Evolutionary conservation across 2,113 vertebrate species (phyloP), one percentile per base, ranked within the genome.

Genomic region (Arothron firmamentum): DNA sequence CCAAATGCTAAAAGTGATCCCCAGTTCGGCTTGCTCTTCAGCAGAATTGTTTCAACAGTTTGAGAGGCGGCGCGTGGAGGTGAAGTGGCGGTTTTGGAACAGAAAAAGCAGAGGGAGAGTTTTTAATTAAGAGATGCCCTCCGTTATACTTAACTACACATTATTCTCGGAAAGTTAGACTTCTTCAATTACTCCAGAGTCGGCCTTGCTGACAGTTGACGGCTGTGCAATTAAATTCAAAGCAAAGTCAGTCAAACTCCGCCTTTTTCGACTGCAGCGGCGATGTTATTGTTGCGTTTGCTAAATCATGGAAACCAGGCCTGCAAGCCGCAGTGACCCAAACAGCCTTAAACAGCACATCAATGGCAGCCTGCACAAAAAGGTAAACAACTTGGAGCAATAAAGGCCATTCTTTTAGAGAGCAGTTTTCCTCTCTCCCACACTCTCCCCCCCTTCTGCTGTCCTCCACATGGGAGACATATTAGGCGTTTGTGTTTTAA

Each of bases 401-500:
- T 85, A 79, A 85, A 88, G 77, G 81, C 79, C 59, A 65, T 78
- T 78, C 65, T 81, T 76, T 81, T 68, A 73, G 63, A 85, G 72
- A 76, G 62, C 59, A 67, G 59, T 82, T 82, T 74, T 64, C 45
- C 70, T 62, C 61, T 41, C 56, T 65, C 54, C 62, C 62, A 73
- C 74, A 73, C 74, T 76, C 67, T 74, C 67, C 77, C 75, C 79
- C 70, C 72, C 71, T 64, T 77, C 75, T 81, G 67, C 72, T 66
- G 75, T 80, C 82, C 78, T 82, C 82, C 87, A 82, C 85, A 82
- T 85, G 90, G 88, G 88, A 90, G 88, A 78, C 81, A 90, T 88
- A 89, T 88, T 85, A 86, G 83, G 81, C 83, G 73, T 87, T 96
- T 96, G 94, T 93, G 94, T 93, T 93, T 94, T 94, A 95, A 95